phyloP scores from a whole-genome alignment of 2,888 invertebrate species.

The Steinernema carpocapsae region DNA sequence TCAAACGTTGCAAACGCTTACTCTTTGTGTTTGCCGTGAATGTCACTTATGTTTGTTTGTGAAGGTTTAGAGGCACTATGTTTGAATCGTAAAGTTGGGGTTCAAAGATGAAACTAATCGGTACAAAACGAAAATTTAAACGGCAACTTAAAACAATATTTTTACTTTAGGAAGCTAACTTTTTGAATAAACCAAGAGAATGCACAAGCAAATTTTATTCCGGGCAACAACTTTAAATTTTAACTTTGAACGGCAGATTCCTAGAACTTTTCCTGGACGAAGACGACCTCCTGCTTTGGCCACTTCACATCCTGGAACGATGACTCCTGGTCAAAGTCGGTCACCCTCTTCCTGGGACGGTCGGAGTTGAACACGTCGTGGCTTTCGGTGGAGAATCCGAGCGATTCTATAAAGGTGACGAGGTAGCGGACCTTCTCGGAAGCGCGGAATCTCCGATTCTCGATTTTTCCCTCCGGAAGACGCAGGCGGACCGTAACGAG shows the following conservation, averaged over 20 bases:
- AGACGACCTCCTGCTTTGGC: not conserved
- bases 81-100: too few species aligned
- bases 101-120: too few species aligned
- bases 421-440: not conserved
- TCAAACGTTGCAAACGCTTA: too few species aligned
- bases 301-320: not conserved
- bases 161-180: too few species aligned
- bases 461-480: not conserved
- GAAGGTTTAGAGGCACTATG: too few species aligned
- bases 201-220: too few species aligned
- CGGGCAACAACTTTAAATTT: not conserved
- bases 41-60: too few species aligned
- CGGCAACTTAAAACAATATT: too few species aligned
- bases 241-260: not conserved
- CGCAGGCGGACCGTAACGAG: not conserved
- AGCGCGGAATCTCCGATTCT: not conserved
- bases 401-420: not conserved
- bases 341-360: not conserved
- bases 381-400: not conserved
- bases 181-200: too few species aligned
- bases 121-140: too few species aligned
- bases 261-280: constrained; percentile 9
- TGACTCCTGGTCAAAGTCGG: not conserved
- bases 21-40: too few species aligned
- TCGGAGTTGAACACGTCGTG: constrained; percentile 7